Evolutionary conservation across 2,888 invertebrate species (phyloP), one percentile per base, ranked within the genome.

Genomic region (Chrysolina americana): DNA sequence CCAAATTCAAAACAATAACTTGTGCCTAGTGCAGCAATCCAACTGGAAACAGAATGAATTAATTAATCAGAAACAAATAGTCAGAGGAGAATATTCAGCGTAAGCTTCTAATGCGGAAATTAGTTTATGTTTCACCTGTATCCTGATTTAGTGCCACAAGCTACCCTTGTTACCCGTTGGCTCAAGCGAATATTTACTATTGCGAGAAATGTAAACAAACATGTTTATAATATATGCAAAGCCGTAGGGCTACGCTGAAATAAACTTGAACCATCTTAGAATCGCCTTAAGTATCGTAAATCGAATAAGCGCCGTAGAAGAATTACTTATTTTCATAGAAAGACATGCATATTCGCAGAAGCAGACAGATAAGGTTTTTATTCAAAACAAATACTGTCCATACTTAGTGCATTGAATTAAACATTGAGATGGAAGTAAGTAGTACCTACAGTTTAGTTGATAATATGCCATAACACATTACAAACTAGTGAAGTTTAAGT

Each of bases 71-170:
- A 53, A 53, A 53, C 53, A 53, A 53, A 53, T 23, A 53, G 53
- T 21, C 53, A 10, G 21, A 21, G 21, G 13, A 53, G 53, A 21
- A 53, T 19, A 53, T 19, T 19, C 53, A 21, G 23, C 13, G 23
- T 19, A 53, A 53, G 53, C 53, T 53, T 13, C 6, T 53, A 11
- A 21, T 19, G 13, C 53, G 53, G 53, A 53, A 53, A 53, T 53
- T 53, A 53, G 53, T 53, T 53, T 21, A 53, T 21, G 21, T 53
- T 53, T 21, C 53, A 53, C 53, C 53, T 53, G 53, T 23, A 53
- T 53, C 53, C 53, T 53, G 53, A 53, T 21, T 53, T 21, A 53
- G 53, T 53, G 53, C 21, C 53, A 53, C 53, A 53, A 53, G 21
- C 23, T 53, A 53, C 53, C 21, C 53, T 53, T 21, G 53, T 13